Base-by-base conservation (phyloP, 2,888 invertebrate genomes). In the Brachyptera risi region DNA sequence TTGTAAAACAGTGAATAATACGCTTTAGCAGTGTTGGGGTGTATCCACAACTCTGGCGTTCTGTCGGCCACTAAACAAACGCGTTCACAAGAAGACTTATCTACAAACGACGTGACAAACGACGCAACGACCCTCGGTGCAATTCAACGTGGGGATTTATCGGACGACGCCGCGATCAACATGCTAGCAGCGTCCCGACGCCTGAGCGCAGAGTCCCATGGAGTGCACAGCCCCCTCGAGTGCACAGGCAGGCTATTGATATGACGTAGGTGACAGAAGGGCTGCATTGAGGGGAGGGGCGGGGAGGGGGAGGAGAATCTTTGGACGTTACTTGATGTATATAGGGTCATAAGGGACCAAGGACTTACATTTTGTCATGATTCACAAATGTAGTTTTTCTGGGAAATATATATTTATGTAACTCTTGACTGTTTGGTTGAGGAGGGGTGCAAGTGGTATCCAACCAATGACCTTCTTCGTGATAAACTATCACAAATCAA, bases 251-350 rank as follows among this genome's bases (percentile, higher is more conserved):
- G 15, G 60, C 60, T 63, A 60, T 60, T 63, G 60, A 60, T 63
- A 60, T 63, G 63, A 63, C 63, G 54, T 58, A 63, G 63, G 63
- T 63, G 63, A 63, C 63, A 58, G 38, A n/a, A 19, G 5, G 15
- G 35, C 47, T 1, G 51, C 58, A 60, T 60, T 63, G 35, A 21
- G 35, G 19, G n/a, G 47, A 23, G 15, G 17, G 27, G 15, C 31
- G 31, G 31, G 13, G 15, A 27, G 17, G 51, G 31, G 15, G 26
- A 31, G 31, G 31, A 5, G 31, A 31, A 5, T 7, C 11, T 31
- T 31, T 31, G 11, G 5, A 31, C 7, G 31, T 31, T 31, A 31
- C 11, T 31, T 31, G n/a, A n/a, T n/a, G n/a, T 31, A 31, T 31
- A 31, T 31, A 31, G 31, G 31, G 31, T 31, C 7, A 31, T 31